phyloP scores from a whole-genome alignment of 2,113 vertebrate genomes.

The Peromyscus polionotus region DNA sequence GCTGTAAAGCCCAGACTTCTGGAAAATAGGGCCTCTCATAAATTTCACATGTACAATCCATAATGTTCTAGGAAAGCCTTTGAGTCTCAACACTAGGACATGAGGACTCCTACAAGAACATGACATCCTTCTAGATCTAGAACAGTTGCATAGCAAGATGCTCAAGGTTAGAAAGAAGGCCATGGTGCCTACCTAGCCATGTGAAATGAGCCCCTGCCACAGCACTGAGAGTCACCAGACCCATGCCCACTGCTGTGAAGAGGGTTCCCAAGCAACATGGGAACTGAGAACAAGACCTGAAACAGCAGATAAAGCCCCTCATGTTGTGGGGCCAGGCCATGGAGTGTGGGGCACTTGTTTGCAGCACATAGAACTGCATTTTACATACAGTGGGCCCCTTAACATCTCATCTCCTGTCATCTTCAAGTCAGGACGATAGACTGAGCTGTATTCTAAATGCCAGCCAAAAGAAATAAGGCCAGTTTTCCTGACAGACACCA shows the following conservation, averaged over 20 bases:
- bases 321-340: rapidly evolving
- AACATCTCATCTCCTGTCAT: not conserved
- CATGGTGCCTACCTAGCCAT: too few relatives aligned
- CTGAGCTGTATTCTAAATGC: not conserved
- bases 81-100: not conserved
- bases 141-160: not conserved
- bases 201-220: not conserved
- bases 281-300: not conserved
- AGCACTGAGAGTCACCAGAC: not conserved
- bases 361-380: not conserved
- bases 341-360: not conserved
- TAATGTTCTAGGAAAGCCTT: not conserved
- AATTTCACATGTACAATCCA: not conserved
- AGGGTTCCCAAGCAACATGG: too few relatives aligned
- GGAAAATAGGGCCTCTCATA: not conserved
- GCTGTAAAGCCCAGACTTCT: not conserved
- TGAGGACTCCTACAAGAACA: not conserved
- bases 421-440: not conserved
- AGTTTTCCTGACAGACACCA: constrained; percentile 48
- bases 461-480: constrained; percentile 34
- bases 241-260: not conserved
- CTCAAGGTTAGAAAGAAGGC: too few relatives aligned
- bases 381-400: not conserved
- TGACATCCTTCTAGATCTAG: not conserved
- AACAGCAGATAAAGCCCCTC: not conserved